These are phyloP conservation scores for Theretra japonica DNA, from an alignment of 2,888 invertebrate species.

Conservation along the genomic window DNA sequence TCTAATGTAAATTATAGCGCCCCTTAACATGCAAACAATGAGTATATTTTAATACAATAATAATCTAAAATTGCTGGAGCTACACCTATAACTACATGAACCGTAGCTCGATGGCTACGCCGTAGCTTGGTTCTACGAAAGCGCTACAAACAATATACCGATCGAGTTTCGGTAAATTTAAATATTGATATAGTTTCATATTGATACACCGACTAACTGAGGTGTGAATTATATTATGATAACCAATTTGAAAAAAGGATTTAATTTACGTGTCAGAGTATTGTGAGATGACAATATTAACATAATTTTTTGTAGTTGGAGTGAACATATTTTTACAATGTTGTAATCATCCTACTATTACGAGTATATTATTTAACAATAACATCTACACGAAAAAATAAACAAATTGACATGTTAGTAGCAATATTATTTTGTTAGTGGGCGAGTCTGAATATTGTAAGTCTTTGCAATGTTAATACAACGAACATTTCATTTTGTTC, in stretches of 20 bases:
- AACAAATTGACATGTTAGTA: not conserved
- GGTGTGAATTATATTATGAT: not conserved
- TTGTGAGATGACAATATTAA: no score
- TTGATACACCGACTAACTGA: not conserved
- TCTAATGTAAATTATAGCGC: not conserved
- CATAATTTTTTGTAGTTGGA: no score
- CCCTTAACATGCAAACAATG: not conserved
- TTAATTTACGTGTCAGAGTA: no score
- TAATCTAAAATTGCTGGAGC: not conserved
- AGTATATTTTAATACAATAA: not conserved
- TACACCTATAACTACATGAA: not conserved
- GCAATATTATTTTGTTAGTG: not conserved
- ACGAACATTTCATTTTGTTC: constrained; percentile 18
- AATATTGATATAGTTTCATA: not conserved
- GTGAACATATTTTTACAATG: no score
- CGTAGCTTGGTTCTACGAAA: not conserved
- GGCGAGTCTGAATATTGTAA: not conserved
- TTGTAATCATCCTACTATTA: no score
- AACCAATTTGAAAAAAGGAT: no score
- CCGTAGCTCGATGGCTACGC: not conserved
- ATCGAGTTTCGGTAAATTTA: not conserved
- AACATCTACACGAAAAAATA: not conserved
- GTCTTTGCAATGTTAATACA: constrained; percentile 30
- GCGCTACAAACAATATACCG: not conserved
- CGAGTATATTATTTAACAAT: not conserved